A percentile compares a stretch with the other conserved stretches of the same genome.
These are phyloP conservation scores for Triplophysa yarkandensis DNA, from an alignment of 2,797 vertebrate species.

Conservation along the genomic window DNA sequence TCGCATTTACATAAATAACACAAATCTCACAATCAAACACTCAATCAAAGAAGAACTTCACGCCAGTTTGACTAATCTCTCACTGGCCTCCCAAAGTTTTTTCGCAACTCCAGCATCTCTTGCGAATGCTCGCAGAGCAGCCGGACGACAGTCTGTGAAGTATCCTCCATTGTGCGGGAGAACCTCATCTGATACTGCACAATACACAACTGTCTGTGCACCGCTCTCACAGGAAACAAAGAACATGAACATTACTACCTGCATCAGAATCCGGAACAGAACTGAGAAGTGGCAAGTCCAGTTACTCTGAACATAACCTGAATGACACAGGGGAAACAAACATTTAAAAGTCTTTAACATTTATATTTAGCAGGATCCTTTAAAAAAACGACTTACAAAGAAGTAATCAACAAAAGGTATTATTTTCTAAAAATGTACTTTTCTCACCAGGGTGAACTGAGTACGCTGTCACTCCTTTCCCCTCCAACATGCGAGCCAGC, in stretches of 20 bases:
- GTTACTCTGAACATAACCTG: constrained; percentile 79
- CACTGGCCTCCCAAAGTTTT: constrained; percentile 84
- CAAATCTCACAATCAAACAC: not conserved
- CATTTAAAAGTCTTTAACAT: not conserved
- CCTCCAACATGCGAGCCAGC: constrained; percentile 71
- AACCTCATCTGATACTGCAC: constrained; percentile 75
- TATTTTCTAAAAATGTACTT: too few relatives aligned
- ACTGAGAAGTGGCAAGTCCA: constrained; percentile 79
- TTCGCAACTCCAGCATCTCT: constrained; percentile 78
- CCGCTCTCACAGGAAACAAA: constrained; percentile 76
- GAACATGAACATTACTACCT: constrained; percentile 81
- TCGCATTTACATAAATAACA: not conserved
- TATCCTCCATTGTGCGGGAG: constrained; percentile 73
- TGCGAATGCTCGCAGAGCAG: constrained; percentile 73
- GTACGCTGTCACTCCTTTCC: constrained; percentile 75
- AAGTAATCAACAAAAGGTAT: too few relatives aligned
- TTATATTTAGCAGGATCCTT: too few relatives aligned
- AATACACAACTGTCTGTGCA: constrained; percentile 80
- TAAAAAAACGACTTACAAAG: too few relatives aligned
- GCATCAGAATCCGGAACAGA: constrained; percentile 77
- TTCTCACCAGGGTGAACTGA: constrained; percentile 78
- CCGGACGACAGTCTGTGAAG: constrained; percentile 74
- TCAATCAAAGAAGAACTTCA: constrained; percentile 54
- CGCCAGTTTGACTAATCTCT: constrained; percentile 76
- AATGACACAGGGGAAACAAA: not conserved